A percentile compares a stretch with the other conserved stretches of the same genome.
Evolutionary conservation across 2,797 vertebrate genomes (phyloP).

Genomic region (Takifugu rubripes): DNA sequence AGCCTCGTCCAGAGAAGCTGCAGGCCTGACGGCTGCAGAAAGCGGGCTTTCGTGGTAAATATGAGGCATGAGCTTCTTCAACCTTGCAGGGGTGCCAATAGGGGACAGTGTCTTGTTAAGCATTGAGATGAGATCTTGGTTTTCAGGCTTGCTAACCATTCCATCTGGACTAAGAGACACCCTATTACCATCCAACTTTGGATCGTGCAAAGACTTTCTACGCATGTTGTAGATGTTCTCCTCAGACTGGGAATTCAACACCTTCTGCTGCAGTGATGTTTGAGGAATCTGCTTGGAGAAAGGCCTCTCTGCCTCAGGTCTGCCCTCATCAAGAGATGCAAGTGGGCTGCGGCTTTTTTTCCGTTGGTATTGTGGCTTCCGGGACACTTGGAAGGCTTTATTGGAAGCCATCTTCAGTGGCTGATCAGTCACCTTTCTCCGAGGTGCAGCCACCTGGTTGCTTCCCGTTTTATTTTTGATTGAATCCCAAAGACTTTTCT

Average conservation of each 20-base stretch:
- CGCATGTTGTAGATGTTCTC: conserved; percentile 38
- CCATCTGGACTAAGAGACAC: conserved; percentile 13
- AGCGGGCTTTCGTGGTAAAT: conserved; percentile 76
- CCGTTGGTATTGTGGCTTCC: conserved; percentile 62
- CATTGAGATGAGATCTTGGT: conserved; percentile 48
- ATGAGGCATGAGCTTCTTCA: conserved; percentile 56
- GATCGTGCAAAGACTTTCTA: conserved; percentile 54
- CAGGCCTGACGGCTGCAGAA: conserved; percentile 65
- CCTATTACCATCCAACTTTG: conserved; percentile 37
- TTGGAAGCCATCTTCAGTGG: conserved; percentile 71
- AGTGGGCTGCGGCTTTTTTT: conserved; percentile 79
- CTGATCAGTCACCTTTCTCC: conserved; percentile 53
- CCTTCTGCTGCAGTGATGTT: conserved; percentile 30
- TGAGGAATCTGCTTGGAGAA: conserved; percentile 22
- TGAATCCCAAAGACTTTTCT: conserved; percentile 89
- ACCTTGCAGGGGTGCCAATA: conserved; percentile 64
- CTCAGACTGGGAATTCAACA: conserved; percentile 24
- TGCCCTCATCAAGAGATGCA: conserved; percentile 65
- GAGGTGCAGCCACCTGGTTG: conserved; percentile 36
- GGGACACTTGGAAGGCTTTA: conserved; percentile 81
- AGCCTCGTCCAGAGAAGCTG: conserved; percentile 13
- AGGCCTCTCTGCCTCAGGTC: conserved; percentile 27
- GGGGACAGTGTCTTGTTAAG: conserved; percentile 71
- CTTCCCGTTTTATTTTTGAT: conserved; percentile 80
- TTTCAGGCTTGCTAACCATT: conserved; percentile 27